These are phyloP conservation scores for Berghia stephanieae DNA, from an alignment of 1,140 invertebrate species.

Conservation along the genomic window DNA sequence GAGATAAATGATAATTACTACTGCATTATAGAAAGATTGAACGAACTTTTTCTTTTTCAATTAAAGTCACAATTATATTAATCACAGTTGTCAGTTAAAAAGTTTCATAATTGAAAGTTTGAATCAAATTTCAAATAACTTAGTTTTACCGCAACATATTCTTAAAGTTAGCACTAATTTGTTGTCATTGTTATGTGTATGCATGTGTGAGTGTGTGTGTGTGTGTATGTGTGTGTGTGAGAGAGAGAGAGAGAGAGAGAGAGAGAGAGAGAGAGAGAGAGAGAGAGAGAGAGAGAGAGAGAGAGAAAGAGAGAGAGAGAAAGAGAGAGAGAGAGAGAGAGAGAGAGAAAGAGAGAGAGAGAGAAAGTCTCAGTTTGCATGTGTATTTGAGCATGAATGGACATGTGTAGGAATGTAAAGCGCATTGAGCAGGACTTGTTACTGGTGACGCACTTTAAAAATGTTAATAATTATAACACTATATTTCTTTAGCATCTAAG, in stretches of 20 bases:
- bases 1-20: no score
- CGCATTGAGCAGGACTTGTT: neutral
- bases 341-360: neutral
- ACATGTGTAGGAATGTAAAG: neutral
- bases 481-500: no score
- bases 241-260: conserved; percentile 1
- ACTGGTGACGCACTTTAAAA: neutral
- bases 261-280: conserved; percentile 11
- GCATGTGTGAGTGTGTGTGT: neutral
- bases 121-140: neutral
- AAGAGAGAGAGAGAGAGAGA: neutral
- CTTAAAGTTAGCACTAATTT: neutral
- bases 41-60: neutral
- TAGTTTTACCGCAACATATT: neutral
- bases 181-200: neutral
- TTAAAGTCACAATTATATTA: neutral
- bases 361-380: neutral
- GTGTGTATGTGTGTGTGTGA: conserved; percentile 20
- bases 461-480: neutral
- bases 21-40: neutral
- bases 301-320: neutral
- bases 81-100: neutral
- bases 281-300: conserved; percentile 18
- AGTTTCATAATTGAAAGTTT: neutral
- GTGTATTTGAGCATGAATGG: neutral